A percentile compares a stretch with the other conserved stretches of the same genome.
phyloP scores from a whole-genome alignment of 2,888 invertebrate species.

The Abrostola triplasia region DNA sequence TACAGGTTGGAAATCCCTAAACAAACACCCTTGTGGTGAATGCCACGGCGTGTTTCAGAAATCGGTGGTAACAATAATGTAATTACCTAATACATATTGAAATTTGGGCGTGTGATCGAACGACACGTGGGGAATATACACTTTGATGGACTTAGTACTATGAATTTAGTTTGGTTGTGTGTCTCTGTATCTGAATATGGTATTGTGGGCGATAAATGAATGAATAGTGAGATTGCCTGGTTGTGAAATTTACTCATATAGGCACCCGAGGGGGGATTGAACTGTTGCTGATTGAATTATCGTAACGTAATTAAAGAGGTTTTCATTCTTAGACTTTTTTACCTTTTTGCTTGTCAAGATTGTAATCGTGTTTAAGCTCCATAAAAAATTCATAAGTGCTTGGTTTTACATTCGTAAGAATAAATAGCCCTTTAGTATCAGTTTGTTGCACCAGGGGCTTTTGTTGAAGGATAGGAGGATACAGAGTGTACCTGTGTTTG shows the following conservation, averaged over 20 bases:
- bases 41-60: conserved; percentile 20
- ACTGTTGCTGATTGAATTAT: too few relatives aligned
- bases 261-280: too few relatives aligned
- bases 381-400: conserved; percentile 1
- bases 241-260: too few relatives aligned
- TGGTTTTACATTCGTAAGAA: conserved; percentile 9
- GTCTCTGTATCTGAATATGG: not conserved
- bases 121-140: conserved; percentile 19
- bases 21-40: conserved; percentile 17
- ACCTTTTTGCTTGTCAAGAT: too few relatives aligned
- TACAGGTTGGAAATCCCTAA: conserved; percentile 10
- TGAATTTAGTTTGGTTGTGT: not conserved
- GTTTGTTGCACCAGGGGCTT: too few relatives aligned
- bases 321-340: too few relatives aligned
- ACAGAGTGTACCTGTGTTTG: too few relatives aligned
- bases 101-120: conserved; percentile 26
- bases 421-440: not conserved
- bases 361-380: conserved; percentile 6
- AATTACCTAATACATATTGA: conserved; percentile 31
- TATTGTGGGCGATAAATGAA: too few relatives aligned
- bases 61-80: conserved; percentile 23
- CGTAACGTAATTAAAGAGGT: too few relatives aligned
- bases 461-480: too few relatives aligned
- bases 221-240: too few relatives aligned
- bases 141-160: not conserved